These are phyloP conservation scores for Syngnathus rostellatus DNA, from an alignment of 2,797 vertebrate genomes.

Conservation along the genomic window DNA sequence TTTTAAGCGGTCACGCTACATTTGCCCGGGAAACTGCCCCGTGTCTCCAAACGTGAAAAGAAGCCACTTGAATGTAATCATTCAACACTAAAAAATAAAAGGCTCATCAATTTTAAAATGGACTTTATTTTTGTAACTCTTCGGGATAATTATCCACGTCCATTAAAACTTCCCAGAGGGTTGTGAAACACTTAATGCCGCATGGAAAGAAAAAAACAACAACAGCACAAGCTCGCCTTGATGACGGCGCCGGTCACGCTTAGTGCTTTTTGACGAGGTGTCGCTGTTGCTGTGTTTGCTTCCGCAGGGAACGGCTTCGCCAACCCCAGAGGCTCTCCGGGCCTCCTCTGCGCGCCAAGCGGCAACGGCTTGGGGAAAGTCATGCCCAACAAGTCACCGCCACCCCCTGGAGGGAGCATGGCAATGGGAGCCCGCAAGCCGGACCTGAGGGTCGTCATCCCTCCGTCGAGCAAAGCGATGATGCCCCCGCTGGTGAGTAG, in stretches of 20 bases:
- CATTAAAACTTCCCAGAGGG: constrained; percentile 78
- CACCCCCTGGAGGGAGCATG: constrained; percentile 85
- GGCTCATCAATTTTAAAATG: constrained; percentile 78
- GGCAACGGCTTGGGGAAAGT: constrained; percentile 92
- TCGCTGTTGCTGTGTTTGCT: constrained; percentile 25
- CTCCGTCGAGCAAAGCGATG: constrained; percentile 94
- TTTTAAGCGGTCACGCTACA: constrained; percentile 75
- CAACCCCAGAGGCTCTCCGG: constrained; percentile 91
- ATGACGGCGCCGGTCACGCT: constrained; percentile 62
- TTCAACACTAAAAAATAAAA: constrained; percentile 69
- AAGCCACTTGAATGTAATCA: constrained; percentile 64
- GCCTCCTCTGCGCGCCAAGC: constrained; percentile 79
- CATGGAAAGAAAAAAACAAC: constrained; percentile 55
- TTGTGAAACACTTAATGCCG: constrained; percentile 69
- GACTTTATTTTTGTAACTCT: constrained; percentile 76
- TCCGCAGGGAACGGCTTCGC: constrained; percentile 92
- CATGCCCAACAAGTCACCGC: constrained; percentile 95
- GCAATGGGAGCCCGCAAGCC: constrained; percentile 91
- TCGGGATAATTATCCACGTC: constrained; percentile 72
- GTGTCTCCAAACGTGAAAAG: constrained; percentile 62
- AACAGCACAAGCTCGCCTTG: constrained; percentile 51
- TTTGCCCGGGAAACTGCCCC: constrained; percentile 70
- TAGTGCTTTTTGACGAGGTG: constrained; percentile 60
- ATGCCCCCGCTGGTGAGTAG: constrained; percentile 96
- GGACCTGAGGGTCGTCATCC: constrained; percentile 95